Percentiles rank a stretch among this genome's conserved stretches.
These are phyloP conservation scores for Dufourea novaeangliae DNA, from an alignment of 1,140 invertebrate species.

Conservation along the genomic window DNA sequence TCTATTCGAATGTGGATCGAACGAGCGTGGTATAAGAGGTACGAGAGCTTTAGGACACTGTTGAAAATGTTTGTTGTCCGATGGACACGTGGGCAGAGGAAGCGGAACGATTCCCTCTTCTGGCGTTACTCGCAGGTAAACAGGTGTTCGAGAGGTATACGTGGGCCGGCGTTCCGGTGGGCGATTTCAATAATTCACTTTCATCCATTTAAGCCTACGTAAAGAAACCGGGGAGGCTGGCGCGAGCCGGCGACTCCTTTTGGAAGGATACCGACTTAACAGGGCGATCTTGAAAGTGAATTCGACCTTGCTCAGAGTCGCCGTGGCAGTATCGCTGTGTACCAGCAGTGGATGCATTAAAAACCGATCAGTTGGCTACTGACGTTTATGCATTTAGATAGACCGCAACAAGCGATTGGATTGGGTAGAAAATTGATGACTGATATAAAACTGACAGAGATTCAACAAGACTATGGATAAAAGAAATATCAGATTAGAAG, in stretches of 20 bases:
- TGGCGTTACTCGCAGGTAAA: conserved; percentile 26
- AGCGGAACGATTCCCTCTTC: conserved; percentile 30
- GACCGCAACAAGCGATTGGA: too few relatives aligned
- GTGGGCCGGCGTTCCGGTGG: conserved; percentile 38
- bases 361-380: too few relatives aligned
- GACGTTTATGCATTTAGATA: too few relatives aligned
- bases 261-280: background rate
- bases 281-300: conserved; percentile 8
- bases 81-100: conserved; percentile 30
- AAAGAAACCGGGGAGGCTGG: background rate
- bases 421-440: too few relatives aligned
- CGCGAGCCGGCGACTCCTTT: background rate
- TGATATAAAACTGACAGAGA: too few relatives aligned
- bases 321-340: background rate
- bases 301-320: background rate
- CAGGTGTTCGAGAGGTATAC: conserved; percentile 30
- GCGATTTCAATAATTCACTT: conserved; percentile 45
- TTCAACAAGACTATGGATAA: too few relatives aligned
- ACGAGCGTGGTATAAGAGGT: background rate
- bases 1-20: background rate
- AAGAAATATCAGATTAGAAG: too few relatives aligned
- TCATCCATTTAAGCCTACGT: background rate
- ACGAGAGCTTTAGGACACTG: too few relatives aligned
- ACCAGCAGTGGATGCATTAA: background rate
- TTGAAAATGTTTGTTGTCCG: conserved; percentile 7